Percentiles rank a stretch among this genome's conserved stretches.
phyloP scores from a whole-genome alignment of 2,888 invertebrate species.

The Ariolimax columbianus region DNA sequence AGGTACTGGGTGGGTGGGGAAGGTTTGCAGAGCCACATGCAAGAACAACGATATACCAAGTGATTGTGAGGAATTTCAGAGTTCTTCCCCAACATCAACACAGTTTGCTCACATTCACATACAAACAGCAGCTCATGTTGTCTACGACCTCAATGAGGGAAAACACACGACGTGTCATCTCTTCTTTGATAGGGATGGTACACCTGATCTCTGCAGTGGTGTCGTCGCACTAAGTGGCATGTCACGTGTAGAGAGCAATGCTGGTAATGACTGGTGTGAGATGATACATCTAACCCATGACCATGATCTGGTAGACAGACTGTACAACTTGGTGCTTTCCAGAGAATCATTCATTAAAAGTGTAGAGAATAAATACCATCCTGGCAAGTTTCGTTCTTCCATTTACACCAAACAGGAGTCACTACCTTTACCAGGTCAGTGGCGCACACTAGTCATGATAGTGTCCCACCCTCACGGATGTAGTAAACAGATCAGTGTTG shows the following conservation, averaged over 20 bases:
- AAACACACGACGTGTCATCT: not conserved
- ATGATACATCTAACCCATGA: not conserved
- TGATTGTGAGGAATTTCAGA: not conserved
- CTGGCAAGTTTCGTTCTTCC: too few relatives aligned
- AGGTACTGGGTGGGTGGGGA: not conserved
- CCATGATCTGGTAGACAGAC: not conserved
- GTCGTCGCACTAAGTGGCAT: not conserved
- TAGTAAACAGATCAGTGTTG: constrained; percentile 18
- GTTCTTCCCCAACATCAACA: not conserved
- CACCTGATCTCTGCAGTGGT: not conserved
- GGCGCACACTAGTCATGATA: not conserved
- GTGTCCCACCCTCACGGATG: constrained; percentile 16
- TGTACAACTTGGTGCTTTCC: not conserved
- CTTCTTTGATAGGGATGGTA: not conserved
- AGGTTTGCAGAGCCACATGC: not conserved
- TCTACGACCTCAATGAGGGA: not conserved
- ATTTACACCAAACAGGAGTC: not conserved
- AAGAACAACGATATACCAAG: not conserved
- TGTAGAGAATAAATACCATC: not conserved
- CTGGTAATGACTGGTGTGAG: not conserved
- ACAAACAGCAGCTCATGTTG: not conserved
- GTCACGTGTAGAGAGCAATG: not conserved
- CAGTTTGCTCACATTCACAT: not conserved
- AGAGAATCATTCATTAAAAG: not conserved
- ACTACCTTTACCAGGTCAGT: too few relatives aligned